phyloP scores from a whole-genome alignment of 2,113 vertebrate genomes.

The Nibea albiflora region DNA sequence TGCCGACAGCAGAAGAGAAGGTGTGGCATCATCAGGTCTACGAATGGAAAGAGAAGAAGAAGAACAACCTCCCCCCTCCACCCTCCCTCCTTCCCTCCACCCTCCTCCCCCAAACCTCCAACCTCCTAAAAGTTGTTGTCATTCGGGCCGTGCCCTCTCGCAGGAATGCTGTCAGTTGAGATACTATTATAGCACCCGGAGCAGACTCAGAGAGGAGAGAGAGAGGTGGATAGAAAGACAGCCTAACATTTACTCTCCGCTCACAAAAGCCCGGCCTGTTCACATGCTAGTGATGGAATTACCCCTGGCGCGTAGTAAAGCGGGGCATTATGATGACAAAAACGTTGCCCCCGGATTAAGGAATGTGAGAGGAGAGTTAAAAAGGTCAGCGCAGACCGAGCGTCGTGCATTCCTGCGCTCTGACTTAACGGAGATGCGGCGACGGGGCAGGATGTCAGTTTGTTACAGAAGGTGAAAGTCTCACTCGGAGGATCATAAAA shows the following conservation, averaged over 20 bases:
- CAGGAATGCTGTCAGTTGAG: slow-evolving; percentile 81
- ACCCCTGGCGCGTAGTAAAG: slow-evolving; percentile 57
- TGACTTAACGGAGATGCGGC: slow-evolving; percentile 64
- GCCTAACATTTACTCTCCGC: slow-evolving; percentile 25
- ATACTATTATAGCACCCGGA: slow-evolving; percentile 70
- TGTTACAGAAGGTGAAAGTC: background rate
- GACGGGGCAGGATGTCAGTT: slow-evolving; percentile 51
- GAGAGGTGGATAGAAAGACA: slow-evolving; percentile 47
- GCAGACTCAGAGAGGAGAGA: slow-evolving; percentile 34
- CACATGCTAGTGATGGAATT: slow-evolving; percentile 67
- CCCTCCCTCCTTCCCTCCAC: background rate
- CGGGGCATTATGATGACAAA: slow-evolving; percentile 64
- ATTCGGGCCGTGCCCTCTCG: slow-evolving; percentile 70
- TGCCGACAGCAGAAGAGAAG: slow-evolving; percentile 36
- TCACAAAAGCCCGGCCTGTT: slow-evolving; percentile 63
- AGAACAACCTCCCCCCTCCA: slow-evolving; percentile 1
- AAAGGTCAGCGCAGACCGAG: slow-evolving; percentile 67
- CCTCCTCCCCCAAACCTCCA: slow-evolving; percentile 7
- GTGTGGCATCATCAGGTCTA: slow-evolving; percentile 53
- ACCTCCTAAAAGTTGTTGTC: slow-evolving; percentile 56
- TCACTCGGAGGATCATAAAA: background rate
- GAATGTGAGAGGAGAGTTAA: slow-evolving; percentile 74
- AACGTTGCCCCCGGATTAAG: slow-evolving; percentile 67
- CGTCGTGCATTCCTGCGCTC: slow-evolving; percentile 70
- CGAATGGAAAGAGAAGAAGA: slow-evolving; percentile 37